Evolutionary conservation across 2,888 invertebrate genomes (phyloP), one percentile per base, ranked within the genome.

Genomic region (Tachina lurida): DNA sequence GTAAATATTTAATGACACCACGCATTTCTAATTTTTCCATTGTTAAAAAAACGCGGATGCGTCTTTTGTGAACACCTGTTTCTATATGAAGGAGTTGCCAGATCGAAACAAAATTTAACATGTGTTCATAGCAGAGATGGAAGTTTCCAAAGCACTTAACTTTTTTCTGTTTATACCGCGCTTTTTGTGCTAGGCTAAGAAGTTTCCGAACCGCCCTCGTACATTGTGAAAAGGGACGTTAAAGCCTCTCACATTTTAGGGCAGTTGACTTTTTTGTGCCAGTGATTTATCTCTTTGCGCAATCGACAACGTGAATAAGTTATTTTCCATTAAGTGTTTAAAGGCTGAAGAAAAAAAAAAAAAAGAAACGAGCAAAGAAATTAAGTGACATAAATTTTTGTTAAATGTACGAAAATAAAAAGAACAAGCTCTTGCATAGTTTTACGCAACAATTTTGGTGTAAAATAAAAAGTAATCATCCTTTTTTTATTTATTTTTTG

Each of bases 281-380:
- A 41, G 47, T 82, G 62, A 75, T 82, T 75, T 75, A 81, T 68
- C 7, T 41, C n/a, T 56, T 75, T 47, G 41, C 60, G 71, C 62
- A 70, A 70, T 68, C 75, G 81, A 82, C 81, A 63, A n/a, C 41
- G 22, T 22, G 62, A 75, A 75, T 82, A 82, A 82, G 81, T 82
- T 82, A 70, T 82, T 75, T 75, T 52, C 52, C 41, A 68, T 47
- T 70, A 82, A 82, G 70, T 70, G 62, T 79, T 79, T 80, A 68
- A 68, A 81, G 68, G 31, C 43, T 39, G 41, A 43, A n/a, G 47
- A n/a, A 43, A 43, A 49, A 80, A 41, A 19, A 65, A 52, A 7
- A 52, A 17, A 49, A 49, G 2, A 15, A 49, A 31, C 31, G 31
- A 7, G 31, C 5, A 49, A 49, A 49, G 49, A 54, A 58, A 54